Conservation (phyloP, 2,113 vertebrate genomes). For the Poeciliopsis turrubarensis region DNA sequence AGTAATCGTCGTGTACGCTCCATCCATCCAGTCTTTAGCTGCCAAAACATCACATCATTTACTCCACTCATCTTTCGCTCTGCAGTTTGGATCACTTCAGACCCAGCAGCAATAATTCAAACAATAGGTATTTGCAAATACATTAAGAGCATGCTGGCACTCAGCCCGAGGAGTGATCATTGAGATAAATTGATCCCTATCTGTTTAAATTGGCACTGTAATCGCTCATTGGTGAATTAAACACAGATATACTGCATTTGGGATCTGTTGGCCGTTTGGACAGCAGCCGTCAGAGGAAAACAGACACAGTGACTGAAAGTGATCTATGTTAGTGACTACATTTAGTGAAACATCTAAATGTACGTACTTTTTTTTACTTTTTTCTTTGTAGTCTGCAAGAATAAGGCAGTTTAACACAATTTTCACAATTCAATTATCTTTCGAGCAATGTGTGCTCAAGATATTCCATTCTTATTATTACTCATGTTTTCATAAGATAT, state of each 20-base stretch:
- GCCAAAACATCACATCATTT: conserved; percentile 59
- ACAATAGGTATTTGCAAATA: conserved; percentile 78
- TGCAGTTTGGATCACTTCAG: conserved; percentile 57
- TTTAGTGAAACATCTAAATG: conserved; percentile 41
- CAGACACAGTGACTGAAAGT: conserved; percentile 85
- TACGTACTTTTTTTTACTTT: conserved; percentile 9
- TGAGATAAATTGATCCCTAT: conserved; percentile 99
- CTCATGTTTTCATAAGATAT: neutral
- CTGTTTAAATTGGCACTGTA: conserved; percentile 97
- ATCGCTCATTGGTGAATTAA: conserved; percentile 96
- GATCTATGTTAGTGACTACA: conserved; percentile 75
- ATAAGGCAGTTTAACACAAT: neutral
- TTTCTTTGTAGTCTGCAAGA: neutral
- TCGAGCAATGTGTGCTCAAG: neutral
- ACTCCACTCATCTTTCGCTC: conserved; percentile 37
- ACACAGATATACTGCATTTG: conserved; percentile 90
- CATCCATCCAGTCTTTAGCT: conserved; percentile 42
- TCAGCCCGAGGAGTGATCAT: conserved; percentile 96
- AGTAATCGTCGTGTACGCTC: conserved; percentile 45
- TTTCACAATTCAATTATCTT: neutral
- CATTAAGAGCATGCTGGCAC: conserved; percentile 84
- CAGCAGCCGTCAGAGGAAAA: conserved; percentile 84
- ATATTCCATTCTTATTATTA: neutral
- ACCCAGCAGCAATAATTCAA: conserved; percentile 44
- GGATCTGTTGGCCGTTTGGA: conserved; percentile 89